Base-by-base conservation (phyloP, 2,113 vertebrate genomes). In the Scopus umbretta region DNA sequence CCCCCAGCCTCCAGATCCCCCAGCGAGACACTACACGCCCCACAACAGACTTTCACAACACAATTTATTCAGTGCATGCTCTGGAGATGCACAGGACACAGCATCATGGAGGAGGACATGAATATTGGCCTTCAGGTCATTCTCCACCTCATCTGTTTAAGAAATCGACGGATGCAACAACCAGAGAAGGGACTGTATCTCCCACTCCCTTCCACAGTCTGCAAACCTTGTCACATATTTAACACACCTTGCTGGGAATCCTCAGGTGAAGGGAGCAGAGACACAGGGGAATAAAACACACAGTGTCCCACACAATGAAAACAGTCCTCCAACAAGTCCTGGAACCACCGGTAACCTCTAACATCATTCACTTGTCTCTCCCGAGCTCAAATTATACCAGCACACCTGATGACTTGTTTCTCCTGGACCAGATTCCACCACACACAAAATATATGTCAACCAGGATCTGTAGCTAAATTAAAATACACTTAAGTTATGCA, bases 11-110 rank as follows among this genome's bases (percentile, higher is more conserved):
- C 58, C n/a, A 14, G 78, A 8, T 61, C 30, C 42, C 52, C 27
- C 78, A 61, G 62, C 2, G 16, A 94, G 68, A 88, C 38, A 88
- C 30, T 10, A 26, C 49, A 71, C 21, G 4, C 38, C 84, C 65
- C 93, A 79, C 42, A 17, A 4, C 40, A 85, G 58, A 15, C 22
- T 94, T 96, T 93, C 62, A 61, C 80, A 87, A 89, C 8, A 63
- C 80, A 84, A 16, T 97, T 97, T 97, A 97, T 97, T 97, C 88
- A 92, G 95, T 88, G 92, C 66, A 8, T 13, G 74, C 87, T 95
- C 90, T 85, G 79, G 47, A 32, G 85, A 49, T 76, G 92, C 90
- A 83, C 79, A 81, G 88, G 86, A 91, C 89, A 61, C 82, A 84
- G 72, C 84, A 83, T 58, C 36, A 32, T 2, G n/a, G 67, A 32